Conservation (phyloP, 1,140 invertebrate genomes). For the Teleogryllus occipitalis region DNA sequence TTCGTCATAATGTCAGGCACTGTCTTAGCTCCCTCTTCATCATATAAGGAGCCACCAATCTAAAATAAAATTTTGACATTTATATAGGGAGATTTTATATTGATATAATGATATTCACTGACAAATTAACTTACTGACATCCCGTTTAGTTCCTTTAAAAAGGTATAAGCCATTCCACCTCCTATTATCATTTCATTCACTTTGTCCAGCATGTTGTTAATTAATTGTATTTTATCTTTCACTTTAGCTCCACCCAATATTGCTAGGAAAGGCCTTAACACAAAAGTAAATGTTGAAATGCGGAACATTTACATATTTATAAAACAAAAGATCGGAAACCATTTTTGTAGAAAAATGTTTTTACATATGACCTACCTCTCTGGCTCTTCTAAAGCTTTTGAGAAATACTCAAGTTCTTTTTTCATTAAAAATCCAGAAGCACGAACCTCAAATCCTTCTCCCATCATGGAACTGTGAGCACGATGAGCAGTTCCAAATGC, state of each 20-base stretch:
- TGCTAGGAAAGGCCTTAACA: slow-evolving; percentile 80
- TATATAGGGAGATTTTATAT: neutral
- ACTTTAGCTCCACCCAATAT: slow-evolving; percentile 99
- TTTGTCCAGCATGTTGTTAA: slow-evolving; percentile 97
- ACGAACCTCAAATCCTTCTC: slow-evolving; percentile 76
- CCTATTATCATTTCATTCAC: slow-evolving; percentile 99
- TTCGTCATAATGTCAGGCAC: slow-evolving; percentile 85
- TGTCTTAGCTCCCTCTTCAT: slow-evolving; percentile 93
- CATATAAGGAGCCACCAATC: slow-evolving; percentile 90
- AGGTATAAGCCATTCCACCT: slow-evolving; percentile 99
- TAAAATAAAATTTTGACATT: slow-evolving; percentile 36
- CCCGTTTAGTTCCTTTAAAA: slow-evolving; percentile 85
- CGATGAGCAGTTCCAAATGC: slow-evolving; percentile 99
- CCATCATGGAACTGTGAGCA: slow-evolving; percentile 91
- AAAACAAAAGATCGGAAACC: neutral
- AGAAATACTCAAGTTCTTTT: slow-evolving; percentile 96
- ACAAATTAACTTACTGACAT: slow-evolving; percentile 68
- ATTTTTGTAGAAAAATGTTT: neutral
- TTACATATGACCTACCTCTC: slow-evolving; percentile 45
- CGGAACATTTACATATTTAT: neutral
- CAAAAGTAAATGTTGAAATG: neutral
- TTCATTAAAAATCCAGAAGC: slow-evolving; percentile 95
- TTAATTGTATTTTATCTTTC: slow-evolving; percentile 96
- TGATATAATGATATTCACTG: neutral
- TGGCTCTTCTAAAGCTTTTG: slow-evolving; percentile 94